Conservation (phyloP, 2,888 invertebrate genomes). For the Melitaea athalia region DNA sequence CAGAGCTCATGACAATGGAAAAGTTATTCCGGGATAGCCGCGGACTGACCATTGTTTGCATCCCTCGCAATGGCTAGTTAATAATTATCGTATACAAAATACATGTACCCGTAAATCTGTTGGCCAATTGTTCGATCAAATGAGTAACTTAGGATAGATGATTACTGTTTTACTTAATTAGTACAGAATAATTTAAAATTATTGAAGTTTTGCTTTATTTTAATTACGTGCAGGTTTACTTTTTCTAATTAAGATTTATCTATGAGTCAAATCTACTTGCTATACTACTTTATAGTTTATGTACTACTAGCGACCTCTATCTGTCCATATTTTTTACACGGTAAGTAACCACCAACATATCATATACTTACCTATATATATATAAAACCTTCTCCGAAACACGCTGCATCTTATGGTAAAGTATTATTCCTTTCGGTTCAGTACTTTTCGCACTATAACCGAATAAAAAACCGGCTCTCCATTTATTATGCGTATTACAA, state of each 20-base stretch:
- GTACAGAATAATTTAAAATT: too few species aligned
- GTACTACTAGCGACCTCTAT: too few species aligned
- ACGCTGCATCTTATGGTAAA: too few species aligned
- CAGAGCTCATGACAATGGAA: slow-evolving; percentile 46
- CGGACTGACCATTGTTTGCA: slow-evolving; percentile 30
- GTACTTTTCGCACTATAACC: too few species aligned
- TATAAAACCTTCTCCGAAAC: too few species aligned
- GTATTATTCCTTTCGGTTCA: too few species aligned
- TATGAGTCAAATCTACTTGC: slow-evolving; percentile 39
- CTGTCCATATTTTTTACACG: too few species aligned
- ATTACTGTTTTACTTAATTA: background rate
- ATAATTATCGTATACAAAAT: slow-evolving; percentile 26
- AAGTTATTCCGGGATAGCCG: slow-evolving; percentile 37
- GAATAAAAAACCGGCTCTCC: too few species aligned
- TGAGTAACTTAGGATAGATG: slow-evolving; percentile 14
- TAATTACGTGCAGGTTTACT: slow-evolving; percentile 7
- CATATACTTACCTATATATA: too few species aligned
- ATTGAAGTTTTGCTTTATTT: too few species aligned
- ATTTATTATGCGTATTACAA: background rate
- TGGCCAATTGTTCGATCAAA: slow-evolving; percentile 19
- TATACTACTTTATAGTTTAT: too few species aligned
- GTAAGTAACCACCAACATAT: too few species aligned
- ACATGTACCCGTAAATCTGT: slow-evolving; percentile 19
- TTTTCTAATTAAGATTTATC: slow-evolving; percentile 15
- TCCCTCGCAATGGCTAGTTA: slow-evolving; percentile 28